Base-by-base conservation (phyloP, 2,888 invertebrate species). In the Eilema caniola region DNA sequence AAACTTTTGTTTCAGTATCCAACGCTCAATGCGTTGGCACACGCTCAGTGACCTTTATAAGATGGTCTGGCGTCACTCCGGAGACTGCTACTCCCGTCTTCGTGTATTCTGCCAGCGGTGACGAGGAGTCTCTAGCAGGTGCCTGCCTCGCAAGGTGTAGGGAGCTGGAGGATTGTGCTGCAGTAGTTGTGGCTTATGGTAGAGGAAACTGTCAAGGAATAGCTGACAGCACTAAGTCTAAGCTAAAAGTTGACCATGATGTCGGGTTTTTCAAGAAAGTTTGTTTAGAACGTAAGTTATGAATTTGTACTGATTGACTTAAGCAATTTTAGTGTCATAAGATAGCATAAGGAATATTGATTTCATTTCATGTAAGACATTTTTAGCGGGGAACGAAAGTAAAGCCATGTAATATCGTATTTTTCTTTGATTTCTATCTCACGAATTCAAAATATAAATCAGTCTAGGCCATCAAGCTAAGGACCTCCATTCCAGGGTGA, bases 231-330 rank as follows among this genome's bases (percentile, higher is more conserved):
- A 80, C 79, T 1, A 83, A 86, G 24, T 81, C 86, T 14, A 83
- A 85, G 20, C 83, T 95, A 28, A 86, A 85, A 24, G 88, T 95
- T 5, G 96, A 97, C 81, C 95, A 95, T 62, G 96, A 96, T 79
- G 95, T 95, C 7, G 96, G 96, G 8, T 97, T 96, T 92, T 97
- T 97, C 84, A 96, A 96, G 79, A 97, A 97, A 90, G 95, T 96
- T 64, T 97, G 97, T 84, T 86, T 97, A 75, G 91, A 94, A 89
- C 95, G 96, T 96, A 88, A 86, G 90, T 88, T 7, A 33, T 33
- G 31, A 33, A 33, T 33, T 33, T 8, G 3, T 33, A 1, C 7
- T 33, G 31, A 33, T 33, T 28, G 28, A 28, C 5, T 4, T 28
- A 28, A 28, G 28, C 28, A 28, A 28, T 28, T 28, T 28, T 28